These are phyloP conservation scores for Orientallactaga bullata DNA, from an alignment of 2,113 vertebrate genomes.

Conservation along the genomic window DNA sequence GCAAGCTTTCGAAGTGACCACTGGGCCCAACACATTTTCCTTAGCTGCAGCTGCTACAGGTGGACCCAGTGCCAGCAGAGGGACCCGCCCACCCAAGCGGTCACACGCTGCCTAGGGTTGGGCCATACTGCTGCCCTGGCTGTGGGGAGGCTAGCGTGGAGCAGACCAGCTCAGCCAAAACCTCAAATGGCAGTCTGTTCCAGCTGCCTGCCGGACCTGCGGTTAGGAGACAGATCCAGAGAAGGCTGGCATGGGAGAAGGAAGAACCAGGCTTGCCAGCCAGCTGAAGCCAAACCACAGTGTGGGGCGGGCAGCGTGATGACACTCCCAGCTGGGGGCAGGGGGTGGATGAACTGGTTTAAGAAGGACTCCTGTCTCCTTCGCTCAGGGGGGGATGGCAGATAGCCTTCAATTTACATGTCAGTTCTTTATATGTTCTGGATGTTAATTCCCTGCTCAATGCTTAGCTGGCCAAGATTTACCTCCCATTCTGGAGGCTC, in stretches of 20 bases:
- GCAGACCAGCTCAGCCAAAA: constrained; percentile 42
- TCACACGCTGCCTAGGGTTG: neutral
- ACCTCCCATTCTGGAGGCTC: neutral
- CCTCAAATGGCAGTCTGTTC: constrained; percentile 33
- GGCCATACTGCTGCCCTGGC: neutral
- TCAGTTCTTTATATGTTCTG: neutral
- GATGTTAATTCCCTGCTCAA: neutral
- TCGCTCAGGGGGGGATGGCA: neutral
- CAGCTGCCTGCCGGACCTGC: constrained; percentile 10
- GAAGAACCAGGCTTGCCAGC: neutral
- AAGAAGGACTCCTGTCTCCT: neutral
- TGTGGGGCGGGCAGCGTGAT: neutral
- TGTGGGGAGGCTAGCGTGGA: neutral
- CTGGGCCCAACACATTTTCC: neutral
- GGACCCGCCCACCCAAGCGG: neutral
- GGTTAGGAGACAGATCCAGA: constrained; percentile 34
- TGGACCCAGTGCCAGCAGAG: neutral
- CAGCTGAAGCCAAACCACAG: constrained; percentile 43
- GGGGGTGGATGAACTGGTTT: neutral
- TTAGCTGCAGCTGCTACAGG: neutral
- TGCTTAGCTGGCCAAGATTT: neutral
- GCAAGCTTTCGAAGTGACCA: neutral
- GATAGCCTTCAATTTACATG: neutral
- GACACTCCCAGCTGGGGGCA: neutral
- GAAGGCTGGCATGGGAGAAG: neutral